Base-by-base conservation (phyloP, 1,140 invertebrate species). In the Latrodectus geometricus region DNA sequence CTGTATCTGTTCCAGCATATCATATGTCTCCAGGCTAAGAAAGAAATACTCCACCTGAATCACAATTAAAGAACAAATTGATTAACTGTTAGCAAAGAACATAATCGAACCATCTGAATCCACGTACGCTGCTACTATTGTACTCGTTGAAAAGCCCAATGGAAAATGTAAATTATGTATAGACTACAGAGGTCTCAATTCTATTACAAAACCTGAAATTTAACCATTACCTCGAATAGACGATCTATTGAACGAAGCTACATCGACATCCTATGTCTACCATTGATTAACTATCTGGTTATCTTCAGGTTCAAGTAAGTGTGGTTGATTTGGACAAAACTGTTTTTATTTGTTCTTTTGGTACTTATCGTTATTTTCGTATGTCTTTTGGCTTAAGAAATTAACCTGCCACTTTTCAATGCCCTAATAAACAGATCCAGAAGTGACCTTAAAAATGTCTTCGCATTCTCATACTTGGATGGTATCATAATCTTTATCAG, bases 171-270 rank as follows among this genome's bases (percentile, higher is more conserved):
- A 91, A 87, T 88, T 92, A 88, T 92, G 90, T 87, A 87, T 93
- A 0, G 92, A 93, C 88, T 93, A 91, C 88, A 56, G 92, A 50
- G 52, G 76, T 21, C 74, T 93, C n/a, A 93, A 93, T 89, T 8
- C 17, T 75, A 89, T 86, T 0, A 93, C 91, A 0, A 89, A 90
- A 0, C 88, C 89, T 74, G 92, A 94, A 88, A 89, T 87, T 65
- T 94, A 91, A 89, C 93, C 93, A 88, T 82, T 94, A 4, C 93
- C 92, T 0, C 73, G 89, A 8, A 92, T 93, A 21, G 91, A 92
- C 15, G 91, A 92, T 23, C 88, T 89, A 11, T 83, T 93, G 4
- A 86, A 90, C 35, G 85, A 80, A 4, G 84, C 93, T 78, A 17
- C 90, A 90, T 35, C 93, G 92, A 84, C 89, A 0, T 0, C 5